Percentiles rank a stretch among this genome's conserved stretches.
Conservation (phyloP, 2,888 invertebrate genomes). For the Trissolcus brochymenae region DNA sequence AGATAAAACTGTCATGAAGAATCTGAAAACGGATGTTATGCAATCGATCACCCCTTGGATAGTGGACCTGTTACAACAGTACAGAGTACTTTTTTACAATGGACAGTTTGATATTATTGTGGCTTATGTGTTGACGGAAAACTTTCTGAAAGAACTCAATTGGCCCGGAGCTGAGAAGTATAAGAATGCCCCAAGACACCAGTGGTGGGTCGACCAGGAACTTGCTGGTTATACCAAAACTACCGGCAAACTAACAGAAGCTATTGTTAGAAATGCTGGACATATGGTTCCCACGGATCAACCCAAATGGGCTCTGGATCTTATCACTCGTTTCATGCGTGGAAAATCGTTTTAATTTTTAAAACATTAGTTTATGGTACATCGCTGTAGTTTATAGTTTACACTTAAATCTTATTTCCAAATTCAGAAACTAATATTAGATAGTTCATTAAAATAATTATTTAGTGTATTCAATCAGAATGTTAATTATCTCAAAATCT, state of each 20-base stretch:
- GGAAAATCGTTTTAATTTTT: constrained; percentile 62
- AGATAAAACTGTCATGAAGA: constrained; percentile 81
- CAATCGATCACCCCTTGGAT: constrained; percentile 86
- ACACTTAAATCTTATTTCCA: too few species aligned
- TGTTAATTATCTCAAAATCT: too few species aligned
- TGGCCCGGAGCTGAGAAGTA: constrained; percentile 77
- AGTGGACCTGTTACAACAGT: constrained; percentile 82
- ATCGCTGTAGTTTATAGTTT: too few species aligned
- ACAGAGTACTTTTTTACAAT: constrained; percentile 88
- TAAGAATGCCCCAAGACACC: constrained; percentile 69
- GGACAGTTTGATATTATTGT: constrained; percentile 95
- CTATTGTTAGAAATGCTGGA: constrained; percentile 76
- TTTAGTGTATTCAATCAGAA: too few species aligned
- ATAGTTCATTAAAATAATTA: too few species aligned
- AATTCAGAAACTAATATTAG: too few species aligned
- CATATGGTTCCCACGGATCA: constrained; percentile 78
- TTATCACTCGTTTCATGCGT: constrained; percentile 73
- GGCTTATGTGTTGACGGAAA: constrained; percentile 89
- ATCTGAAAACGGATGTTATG: constrained; percentile 87
- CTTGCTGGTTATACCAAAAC: constrained; percentile 76
- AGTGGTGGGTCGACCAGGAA: constrained; percentile 75
- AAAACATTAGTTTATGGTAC: too few species aligned
- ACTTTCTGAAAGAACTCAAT: constrained; percentile 81
- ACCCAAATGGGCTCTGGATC: constrained; percentile 77
- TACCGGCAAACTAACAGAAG: constrained; percentile 73